These are phyloP conservation scores for Thunnus thynnus DNA, from an alignment of 2,113 vertebrate species.

Conservation along the genomic window DNA sequence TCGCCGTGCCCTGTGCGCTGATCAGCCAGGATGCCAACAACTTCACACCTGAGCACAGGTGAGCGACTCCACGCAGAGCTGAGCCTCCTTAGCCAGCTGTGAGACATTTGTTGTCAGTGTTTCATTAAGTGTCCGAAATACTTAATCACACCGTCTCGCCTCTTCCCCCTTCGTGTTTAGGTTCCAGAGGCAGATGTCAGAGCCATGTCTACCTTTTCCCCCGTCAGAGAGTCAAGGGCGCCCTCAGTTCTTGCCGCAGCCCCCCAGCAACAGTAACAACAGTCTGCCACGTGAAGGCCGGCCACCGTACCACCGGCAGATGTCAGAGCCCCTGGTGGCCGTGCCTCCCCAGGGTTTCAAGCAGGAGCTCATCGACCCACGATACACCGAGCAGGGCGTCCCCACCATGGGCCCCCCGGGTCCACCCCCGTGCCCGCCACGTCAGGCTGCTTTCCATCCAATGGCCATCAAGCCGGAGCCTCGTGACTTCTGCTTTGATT, in stretches of 20 bases:
- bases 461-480: conserved; percentile 98
- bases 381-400: conserved; percentile 90
- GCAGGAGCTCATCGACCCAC: conserved; percentile 93
- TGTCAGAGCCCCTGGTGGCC: conserved; percentile 93
- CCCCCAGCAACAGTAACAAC: conserved; percentile 66
- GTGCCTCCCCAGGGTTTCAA: conserved; percentile 93
- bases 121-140: not conserved
- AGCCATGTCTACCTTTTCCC: conserved; percentile 87
- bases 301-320: conserved; percentile 93
- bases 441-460: conserved; percentile 87
- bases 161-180: conserved; percentile 67
- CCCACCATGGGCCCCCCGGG: conserved; percentile 81
- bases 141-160: not conserved
- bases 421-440: conserved; percentile 36
- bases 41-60: conserved; percentile 94
- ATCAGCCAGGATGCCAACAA: conserved; percentile 89
- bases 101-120: too few species aligned
- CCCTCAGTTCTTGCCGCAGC: conserved; percentile 87
- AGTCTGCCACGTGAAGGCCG: conserved; percentile 86
- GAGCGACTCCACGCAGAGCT: conserved; percentile 76
- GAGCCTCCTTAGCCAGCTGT: not conserved
- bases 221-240: conserved; percentile 79
- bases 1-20: conserved; percentile 89
- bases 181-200: conserved; percentile 97
- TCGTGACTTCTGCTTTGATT: conserved; percentile 95